Evolutionary conservation across 2,113 vertebrate genomes (phyloP).

Genomic region (Macaca nemestrina): DNA sequence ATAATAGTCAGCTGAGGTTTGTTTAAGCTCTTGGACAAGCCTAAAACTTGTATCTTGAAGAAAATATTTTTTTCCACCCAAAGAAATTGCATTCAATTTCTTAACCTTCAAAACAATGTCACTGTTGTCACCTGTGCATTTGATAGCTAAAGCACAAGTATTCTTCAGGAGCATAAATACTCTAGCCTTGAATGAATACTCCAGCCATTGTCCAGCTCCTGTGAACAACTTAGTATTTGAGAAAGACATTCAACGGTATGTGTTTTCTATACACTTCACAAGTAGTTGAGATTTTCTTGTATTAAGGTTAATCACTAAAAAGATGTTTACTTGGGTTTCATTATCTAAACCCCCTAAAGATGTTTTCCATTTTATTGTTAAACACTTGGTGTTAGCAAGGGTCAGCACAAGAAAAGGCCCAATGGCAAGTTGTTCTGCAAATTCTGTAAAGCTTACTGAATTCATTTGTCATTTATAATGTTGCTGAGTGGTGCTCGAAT

Average conservation of each 20-base stretch:
- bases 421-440: not conserved
- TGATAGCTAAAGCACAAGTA: not conserved
- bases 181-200: not conserved
- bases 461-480: not conserved
- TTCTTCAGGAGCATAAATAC: not conserved
- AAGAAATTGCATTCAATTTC: not conserved
- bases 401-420: not conserved
- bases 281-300: slow-evolving; percentile 21
- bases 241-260: not conserved
- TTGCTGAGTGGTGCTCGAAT: slow-evolving; percentile 35
- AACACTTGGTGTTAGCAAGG: slow-evolving; percentile 14
- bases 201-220: not conserved
- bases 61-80: not conserved
- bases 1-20: not conserved
- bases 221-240: not conserved
- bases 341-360: not conserved
- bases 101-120: not conserved
- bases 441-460: slow-evolving; percentile 39
- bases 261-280: not conserved
- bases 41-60: slow-evolving; percentile 20
- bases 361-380: slow-evolving; percentile 44
- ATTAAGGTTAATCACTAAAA: slow-evolving; percentile 36
- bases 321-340: not conserved
- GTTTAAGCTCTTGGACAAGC: not conserved
- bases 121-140: not conserved